Percentiles rank a stretch among this genome's conserved stretches.
Evolutionary conservation across 2,888 invertebrate species (phyloP).

Genomic region (Mechanitis mazaeus): DNA sequence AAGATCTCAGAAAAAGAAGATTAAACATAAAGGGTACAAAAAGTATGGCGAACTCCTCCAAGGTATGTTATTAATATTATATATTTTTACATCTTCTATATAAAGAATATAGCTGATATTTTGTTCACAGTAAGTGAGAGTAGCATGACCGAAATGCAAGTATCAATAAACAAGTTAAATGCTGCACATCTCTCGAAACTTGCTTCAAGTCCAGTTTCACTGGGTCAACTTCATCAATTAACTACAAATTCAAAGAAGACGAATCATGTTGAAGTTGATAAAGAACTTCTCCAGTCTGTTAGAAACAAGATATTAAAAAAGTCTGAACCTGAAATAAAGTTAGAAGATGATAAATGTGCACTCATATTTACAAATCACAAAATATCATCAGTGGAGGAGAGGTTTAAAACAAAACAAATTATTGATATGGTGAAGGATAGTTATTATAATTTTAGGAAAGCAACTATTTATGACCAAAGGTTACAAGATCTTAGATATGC

Average conservation of each 20-base stretch:
- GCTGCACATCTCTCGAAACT: constrained; percentile 81
- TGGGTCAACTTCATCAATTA: constrained; percentile 77
- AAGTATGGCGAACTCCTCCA: constrained; percentile 82
- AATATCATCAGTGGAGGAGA: constrained; percentile 51
- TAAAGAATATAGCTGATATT: background rate
- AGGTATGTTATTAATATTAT: constrained; percentile 62
- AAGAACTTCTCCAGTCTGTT: constrained; percentile 59
- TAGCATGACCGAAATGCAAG: constrained; percentile 79
- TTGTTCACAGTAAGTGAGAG: constrained; percentile 77
- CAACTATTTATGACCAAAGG: constrained; percentile 66
- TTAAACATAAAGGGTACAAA: constrained; percentile 64
- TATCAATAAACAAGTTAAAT: constrained; percentile 81
- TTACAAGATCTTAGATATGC: constrained; percentile 67
- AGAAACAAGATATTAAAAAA: constrained; percentile 64
- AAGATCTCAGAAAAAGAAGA: constrained; percentile 60
- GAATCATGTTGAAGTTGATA: constrained; percentile 54
- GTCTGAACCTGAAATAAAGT: constrained; percentile 35
- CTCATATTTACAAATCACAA: constrained; percentile 59
- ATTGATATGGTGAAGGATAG: constrained; percentile 66
- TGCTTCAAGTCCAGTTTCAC: constrained; percentile 74
- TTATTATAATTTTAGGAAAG: constrained; percentile 69
- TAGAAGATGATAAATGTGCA: constrained; percentile 68
- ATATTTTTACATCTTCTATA: constrained; percentile 7
- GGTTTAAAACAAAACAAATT: constrained; percentile 54
- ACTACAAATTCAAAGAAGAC: constrained; percentile 51